Evolutionary conservation across 2,113 vertebrate genomes (phyloP).

Genomic region (Poeciliopsis prolifica): DNA sequence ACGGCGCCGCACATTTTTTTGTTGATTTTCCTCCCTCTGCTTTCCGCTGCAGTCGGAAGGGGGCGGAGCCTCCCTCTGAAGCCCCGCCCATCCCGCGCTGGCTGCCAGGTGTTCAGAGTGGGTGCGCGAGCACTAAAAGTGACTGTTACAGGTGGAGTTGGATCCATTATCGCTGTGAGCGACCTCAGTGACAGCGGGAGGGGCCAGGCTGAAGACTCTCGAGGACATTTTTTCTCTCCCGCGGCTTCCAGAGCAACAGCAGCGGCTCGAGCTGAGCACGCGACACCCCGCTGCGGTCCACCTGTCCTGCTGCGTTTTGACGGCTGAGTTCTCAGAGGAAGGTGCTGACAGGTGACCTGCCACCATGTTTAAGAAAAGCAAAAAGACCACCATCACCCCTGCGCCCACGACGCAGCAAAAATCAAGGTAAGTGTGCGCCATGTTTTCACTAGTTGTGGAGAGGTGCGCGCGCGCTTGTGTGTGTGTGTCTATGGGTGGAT

Average conservation of each 20-base stretch:
- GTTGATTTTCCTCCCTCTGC: no score
- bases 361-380: constrained; percentile 73
- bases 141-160: not conserved
- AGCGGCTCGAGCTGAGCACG: not conserved
- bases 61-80: constrained; percentile 1
- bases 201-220: not conserved
- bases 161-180: not conserved
- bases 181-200: not conserved
- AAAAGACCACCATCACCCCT: constrained; percentile 38
- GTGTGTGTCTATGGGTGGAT: not conserved
- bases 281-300: constrained; percentile 13
- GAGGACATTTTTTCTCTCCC: constrained; percentile 16
- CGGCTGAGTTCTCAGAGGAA: not conserved
- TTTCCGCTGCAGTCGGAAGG: not conserved
- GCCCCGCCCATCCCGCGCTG: not conserved
- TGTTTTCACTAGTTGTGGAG: no score
- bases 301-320: constrained; percentile 16
- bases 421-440: constrained; percentile 38
- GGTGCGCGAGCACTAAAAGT: constrained; percentile 5
- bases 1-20: no score
- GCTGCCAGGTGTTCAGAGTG: constrained; percentile 29
- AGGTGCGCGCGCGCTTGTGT: not conserved
- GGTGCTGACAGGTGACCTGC: constrained; percentile 51
- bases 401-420: constrained; percentile 32
- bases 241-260: not conserved